Base-by-base conservation (phyloP, 2,113 vertebrate species). In the Zapus hudsonius region DNA sequence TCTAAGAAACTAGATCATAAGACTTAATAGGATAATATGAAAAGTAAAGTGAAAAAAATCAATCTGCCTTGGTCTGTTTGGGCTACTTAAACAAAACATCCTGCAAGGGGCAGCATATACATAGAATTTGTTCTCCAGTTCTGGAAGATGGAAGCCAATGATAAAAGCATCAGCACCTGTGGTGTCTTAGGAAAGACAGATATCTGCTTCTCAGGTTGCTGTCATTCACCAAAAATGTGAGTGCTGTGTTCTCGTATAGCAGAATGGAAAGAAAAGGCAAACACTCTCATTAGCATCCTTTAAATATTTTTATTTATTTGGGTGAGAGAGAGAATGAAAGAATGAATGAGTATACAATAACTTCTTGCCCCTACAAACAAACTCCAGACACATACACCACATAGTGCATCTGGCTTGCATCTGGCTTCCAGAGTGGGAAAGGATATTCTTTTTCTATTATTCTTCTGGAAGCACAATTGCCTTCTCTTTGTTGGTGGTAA, bases 11-110 rank as follows among this genome's bases (percentile, higher is more conserved):
- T 38, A 86, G 7, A 87, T 90, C 40, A 69, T 36, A 69, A 80
- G 69, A 22, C 7, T 55, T 90, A 17, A 59, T 55, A 89, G 64
- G 82, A 7, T 61, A 31, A 40, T 33, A n/a, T 70, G 59, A 84
- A 89, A 89, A 89, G 63, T 36, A 52, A 66, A 76, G 44, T 44
- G n/a, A 78, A 90, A 73, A 70, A 17, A 69, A 27, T 81, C 79
- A 79, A 47, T 72, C 47, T 64, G 27, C 29, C 7, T 80, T 33
- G 16, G 27, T 72, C 9, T 31, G 17, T 79, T 76, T 75, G 61
- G 40, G 27, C 19, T 57, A 13, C 27, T 79, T 8, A 33, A 38
- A 63, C 22, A 63, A 47, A 80, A 64, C 31, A 27, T 22, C 27
- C 59, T 5, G 38, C 22, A 38, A 29, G n/a, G 38, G 22, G 55